Conservation (phyloP, 2,113 vertebrate species). For the Stictonetta naevosa region DNA sequence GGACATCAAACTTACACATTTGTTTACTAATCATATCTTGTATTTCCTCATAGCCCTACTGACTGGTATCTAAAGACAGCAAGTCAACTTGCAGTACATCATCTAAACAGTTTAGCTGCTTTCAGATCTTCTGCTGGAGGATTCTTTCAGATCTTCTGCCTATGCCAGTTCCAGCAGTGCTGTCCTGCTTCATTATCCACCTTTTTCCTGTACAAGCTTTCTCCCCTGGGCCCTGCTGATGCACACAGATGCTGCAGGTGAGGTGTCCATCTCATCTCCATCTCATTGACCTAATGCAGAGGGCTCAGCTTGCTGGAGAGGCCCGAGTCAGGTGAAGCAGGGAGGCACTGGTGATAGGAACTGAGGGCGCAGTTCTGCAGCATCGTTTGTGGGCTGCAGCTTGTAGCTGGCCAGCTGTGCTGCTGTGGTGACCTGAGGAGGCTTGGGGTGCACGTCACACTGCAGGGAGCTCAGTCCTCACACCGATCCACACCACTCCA, state of each 20-base stretch:
- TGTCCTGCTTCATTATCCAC: not conserved
- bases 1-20: not conserved
- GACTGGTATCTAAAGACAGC: not conserved
- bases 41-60: not conserved
- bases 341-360: not conserved
- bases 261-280: not conserved
- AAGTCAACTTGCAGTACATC: not conserved
- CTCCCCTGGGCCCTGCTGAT: not conserved
- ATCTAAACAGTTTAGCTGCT: accelerated
- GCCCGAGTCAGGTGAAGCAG: not conserved
- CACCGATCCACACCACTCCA: no score
- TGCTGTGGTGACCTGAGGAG: not conserved
- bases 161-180: not conserved
- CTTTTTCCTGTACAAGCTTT: not conserved
- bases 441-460: not conserved
- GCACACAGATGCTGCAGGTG: not conserved
- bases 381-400: not conserved
- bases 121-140: not conserved
- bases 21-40: not conserved
- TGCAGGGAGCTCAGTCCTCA: not conserved
- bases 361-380: not conserved
- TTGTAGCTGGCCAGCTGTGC: not conserved
- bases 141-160: not conserved
- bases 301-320: not conserved
- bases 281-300: not conserved